A percentile compares a stretch with the other conserved stretches of the same genome.
Evolutionary conservation across 2,113 vertebrate genomes (phyloP).

Genomic region (Panurus biarmicus): DNA sequence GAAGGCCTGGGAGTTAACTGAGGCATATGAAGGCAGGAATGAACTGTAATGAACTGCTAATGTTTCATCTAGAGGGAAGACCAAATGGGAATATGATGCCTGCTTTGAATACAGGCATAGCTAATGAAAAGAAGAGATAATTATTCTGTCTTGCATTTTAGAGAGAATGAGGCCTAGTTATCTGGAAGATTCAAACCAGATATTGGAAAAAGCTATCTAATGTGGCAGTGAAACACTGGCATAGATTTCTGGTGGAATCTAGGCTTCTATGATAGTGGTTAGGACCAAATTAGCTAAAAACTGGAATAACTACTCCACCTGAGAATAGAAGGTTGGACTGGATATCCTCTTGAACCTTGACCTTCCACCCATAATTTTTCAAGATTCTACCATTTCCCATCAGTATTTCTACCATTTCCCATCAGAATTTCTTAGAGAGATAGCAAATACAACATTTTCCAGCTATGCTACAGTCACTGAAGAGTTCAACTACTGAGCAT

Average conservation of each 20-base stretch:
- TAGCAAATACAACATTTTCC: background rate
- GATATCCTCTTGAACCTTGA: background rate
- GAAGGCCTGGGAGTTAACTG: background rate
- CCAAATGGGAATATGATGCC: background rate
- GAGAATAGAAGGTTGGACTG: background rate
- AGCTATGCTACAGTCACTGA: background rate
- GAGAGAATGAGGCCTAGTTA: background rate
- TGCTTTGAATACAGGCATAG: background rate
- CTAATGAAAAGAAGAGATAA: background rate
- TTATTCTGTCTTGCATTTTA: background rate
- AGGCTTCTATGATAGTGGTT: background rate
- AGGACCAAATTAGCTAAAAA: background rate
- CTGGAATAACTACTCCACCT: background rate
- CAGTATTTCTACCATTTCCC: background rate
- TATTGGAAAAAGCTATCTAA: background rate
- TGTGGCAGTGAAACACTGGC: background rate
- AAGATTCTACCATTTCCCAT: background rate
- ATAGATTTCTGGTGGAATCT: background rate
- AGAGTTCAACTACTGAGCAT: background rate
- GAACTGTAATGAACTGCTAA: background rate
- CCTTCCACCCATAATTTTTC: background rate
- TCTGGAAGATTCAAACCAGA: background rate
- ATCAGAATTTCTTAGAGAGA: background rate
- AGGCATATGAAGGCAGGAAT: background rate
- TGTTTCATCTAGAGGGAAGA: background rate